Conservation (phyloP, 2,797 vertebrate genomes). For the Neopelma chrysocephalum region DNA sequence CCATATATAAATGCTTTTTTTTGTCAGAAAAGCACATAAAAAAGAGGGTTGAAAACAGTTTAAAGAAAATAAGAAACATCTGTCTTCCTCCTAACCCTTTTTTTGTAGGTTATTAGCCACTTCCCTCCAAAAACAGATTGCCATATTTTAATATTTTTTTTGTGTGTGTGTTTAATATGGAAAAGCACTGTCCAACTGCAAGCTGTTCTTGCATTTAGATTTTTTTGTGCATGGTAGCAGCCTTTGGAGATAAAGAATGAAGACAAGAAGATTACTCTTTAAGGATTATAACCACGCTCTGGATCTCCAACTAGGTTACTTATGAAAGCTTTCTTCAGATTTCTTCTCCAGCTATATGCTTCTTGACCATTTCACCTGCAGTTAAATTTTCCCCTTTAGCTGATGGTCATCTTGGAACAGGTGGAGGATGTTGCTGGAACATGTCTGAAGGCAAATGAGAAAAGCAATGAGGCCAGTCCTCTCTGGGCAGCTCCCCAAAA, state of each 20-base stretch:
- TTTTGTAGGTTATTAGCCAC: constrained; percentile 26
- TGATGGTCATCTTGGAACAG: constrained; percentile 20
- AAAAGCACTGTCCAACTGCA: not conserved
- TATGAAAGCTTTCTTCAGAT: not conserved
- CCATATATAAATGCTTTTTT: not conserved
- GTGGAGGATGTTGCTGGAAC: not conserved
- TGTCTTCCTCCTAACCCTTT: constrained; percentile 36
- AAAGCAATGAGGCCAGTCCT: not conserved
- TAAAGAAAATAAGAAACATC: constrained; percentile 67
- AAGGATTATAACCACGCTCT: not conserved
- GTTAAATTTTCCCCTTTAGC: not conserved
- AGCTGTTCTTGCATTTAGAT: not conserved
- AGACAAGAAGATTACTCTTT: not conserved
- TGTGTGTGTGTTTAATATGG: not conserved
- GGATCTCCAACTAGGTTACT: not conserved
- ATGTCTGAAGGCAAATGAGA: not conserved
- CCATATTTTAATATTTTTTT: not conserved
- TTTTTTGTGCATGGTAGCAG: not conserved
- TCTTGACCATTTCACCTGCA: not conserved
- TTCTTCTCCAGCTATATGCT: not conserved
- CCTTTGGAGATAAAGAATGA: not conserved
- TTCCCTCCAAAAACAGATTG: constrained; percentile 1
- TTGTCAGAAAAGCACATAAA: not conserved
- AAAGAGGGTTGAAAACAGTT: constrained; percentile 42
- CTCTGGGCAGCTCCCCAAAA: not conserved